A percentile compares a stretch with the other conserved stretches of the same genome.
These are phyloP conservation scores for Plestiodon gilberti DNA, from an alignment of 2,113 vertebrate genomes.

Conservation along the genomic window DNA sequence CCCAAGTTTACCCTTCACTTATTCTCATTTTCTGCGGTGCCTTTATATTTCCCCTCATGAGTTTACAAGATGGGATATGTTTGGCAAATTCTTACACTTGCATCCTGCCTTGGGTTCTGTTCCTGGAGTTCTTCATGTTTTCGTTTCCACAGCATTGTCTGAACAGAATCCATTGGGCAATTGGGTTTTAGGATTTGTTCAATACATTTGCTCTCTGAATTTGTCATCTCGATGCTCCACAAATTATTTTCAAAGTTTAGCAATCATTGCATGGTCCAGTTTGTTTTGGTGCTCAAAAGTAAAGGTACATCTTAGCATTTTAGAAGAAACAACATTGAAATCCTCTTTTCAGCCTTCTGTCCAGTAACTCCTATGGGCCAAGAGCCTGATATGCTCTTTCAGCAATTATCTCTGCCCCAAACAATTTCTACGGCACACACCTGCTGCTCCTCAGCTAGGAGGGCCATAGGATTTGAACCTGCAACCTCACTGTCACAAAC, in stretches of 20 bases:
- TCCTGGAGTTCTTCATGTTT: fast-evolving
- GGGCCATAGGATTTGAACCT: not conserved
- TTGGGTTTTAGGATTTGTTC: not conserved
- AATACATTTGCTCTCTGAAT: constrained; percentile 21
- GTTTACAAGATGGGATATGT: not conserved
- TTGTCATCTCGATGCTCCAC: not conserved
- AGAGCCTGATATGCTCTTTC: no score
- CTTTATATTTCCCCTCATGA: not conserved
- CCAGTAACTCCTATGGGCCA: not conserved
- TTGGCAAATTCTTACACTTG: fast-evolving
- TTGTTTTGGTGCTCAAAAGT: not conserved
- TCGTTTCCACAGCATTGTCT: not conserved
- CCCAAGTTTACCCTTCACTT: fast-evolving
- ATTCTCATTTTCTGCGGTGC: not conserved
- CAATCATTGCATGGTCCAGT: not conserved
- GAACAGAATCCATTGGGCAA: not conserved
- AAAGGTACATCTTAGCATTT: fast-evolving
- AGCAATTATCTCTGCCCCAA: not conserved
- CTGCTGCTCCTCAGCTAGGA: not conserved
- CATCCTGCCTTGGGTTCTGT: fast-evolving
- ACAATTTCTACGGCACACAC: not conserved
- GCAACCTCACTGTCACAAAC: not conserved
- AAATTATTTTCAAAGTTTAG: not conserved
- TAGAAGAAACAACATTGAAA: not conserved
- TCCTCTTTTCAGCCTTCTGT: not conserved